Evolutionary conservation across 2,888 invertebrate genomes (phyloP), one percentile per base, ranked within the genome.

Genomic region (Thysanoteuthis rhombus): DNA sequence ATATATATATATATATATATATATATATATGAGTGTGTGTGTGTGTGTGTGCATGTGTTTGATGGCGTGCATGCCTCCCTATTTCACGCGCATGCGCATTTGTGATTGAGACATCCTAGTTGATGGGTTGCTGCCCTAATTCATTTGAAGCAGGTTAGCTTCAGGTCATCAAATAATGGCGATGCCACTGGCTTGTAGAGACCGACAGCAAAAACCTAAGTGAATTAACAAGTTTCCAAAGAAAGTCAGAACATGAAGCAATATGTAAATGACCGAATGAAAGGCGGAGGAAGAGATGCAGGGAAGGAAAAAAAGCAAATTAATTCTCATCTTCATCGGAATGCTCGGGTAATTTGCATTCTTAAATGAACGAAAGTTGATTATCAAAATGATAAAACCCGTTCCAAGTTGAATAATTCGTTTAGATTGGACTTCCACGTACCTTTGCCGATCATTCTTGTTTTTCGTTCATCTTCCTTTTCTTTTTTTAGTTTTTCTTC

Each of bases 361-460:
- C 75, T 75, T 75, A 75, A 75, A 75, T 75, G 75, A n/a, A 75
- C 75, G 75, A 75, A 75, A 75, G 75, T 75, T 75, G 75, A 75
- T 75, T 75, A 75, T 75, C 75, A 75, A 75, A 75, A 75, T n/a
- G 75, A 75, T 75, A 75, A 75, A 75, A 75, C n/a, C 75, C n/a
- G 75, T 75, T 75, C 75, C n/a, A 75, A 75, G 16, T 75, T n/a
- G 75, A 75, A 75, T 75, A 75, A 75, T 75, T 75, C n/a, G 75
- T 75, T 75, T 75, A 75, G n/a, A 75, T 75, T 47, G 22, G 47
- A 19, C 47, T 47, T 75, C 75, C 32, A n/a, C n/a, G 19, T n/a
- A 75, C 75, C n/a, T 32, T n/a, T 75, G n/a, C n/a, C 75, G 8
- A n/a, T n/a, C n/a, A 32, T 1, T 28, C 0, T 8, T 25, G 4